A percentile compares a stretch with the other conserved stretches of the same genome.
These are phyloP conservation scores for Hemibagrus guttatus DNA, from an alignment of 2,797 vertebrate genomes.

Conservation along the genomic window DNA sequence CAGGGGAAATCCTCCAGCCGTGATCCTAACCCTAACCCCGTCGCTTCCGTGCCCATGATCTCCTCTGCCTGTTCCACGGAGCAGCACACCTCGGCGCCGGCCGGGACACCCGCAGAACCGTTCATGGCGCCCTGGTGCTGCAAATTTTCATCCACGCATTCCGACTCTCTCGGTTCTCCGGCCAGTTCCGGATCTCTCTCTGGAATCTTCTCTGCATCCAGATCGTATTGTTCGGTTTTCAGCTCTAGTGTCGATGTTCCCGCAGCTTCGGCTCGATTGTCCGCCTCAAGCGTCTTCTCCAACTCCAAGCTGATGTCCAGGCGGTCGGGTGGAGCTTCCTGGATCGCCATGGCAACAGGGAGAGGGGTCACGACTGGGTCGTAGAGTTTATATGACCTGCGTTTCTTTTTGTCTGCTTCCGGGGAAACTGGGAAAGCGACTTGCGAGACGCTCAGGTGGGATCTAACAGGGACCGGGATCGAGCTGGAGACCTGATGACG, in stretches of 20 bases:
- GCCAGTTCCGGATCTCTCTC: conserved; percentile 48
- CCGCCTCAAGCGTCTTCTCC: conserved; percentile 65
- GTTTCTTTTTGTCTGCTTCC: conserved; percentile 81
- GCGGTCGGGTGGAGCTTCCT: conserved; percentile 58
- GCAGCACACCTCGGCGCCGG: conserved; percentile 74
- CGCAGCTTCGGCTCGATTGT: conserved; percentile 44
- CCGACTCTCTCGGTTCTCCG: conserved; percentile 22
- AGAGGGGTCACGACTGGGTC: conserved; percentile 45
- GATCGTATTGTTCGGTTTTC: conserved; percentile 30
- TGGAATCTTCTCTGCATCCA: conserved; percentile 38
- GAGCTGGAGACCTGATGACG: conserved; percentile 84
- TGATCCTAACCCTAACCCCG: conserved; percentile 72
- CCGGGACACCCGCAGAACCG: conserved; percentile 59
- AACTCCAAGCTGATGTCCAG: conserved; percentile 77
- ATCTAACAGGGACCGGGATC: conserved; percentile 88
- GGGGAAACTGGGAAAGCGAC: conserved; percentile 79
- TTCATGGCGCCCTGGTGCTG: conserved; percentile 74
- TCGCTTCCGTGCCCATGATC: conserved; percentile 94
- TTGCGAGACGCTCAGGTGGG: conserved; percentile 78
- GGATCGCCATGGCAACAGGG: conserved; percentile 14
- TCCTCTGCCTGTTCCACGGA: conserved; percentile 94
- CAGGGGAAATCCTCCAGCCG: conserved; percentile 84
- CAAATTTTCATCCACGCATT: conserved; percentile 14
- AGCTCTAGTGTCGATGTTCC: not conserved
- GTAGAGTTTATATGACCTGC: conserved; percentile 7